Percentiles rank a stretch among this genome's conserved stretches.
Conservation (phyloP, 2,797 vertebrate genomes). For the Hafferia zeledoni region DNA sequence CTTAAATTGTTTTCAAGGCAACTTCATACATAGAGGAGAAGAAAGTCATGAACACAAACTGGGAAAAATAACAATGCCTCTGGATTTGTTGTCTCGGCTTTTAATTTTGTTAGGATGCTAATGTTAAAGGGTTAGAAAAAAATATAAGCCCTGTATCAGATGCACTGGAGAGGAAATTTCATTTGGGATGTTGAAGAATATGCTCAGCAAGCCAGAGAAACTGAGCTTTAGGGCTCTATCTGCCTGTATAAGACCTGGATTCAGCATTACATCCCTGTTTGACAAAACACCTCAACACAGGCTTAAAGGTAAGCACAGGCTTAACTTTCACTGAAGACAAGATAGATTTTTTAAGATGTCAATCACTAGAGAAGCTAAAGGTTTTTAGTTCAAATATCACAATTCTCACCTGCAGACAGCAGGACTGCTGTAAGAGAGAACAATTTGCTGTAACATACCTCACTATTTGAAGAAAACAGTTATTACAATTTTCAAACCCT, state of each 20-base stretch:
- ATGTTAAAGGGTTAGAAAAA: not conserved
- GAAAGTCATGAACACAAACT: not conserved
- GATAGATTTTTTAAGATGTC: not conserved
- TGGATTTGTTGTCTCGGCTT: not conserved
- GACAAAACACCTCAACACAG: not conserved
- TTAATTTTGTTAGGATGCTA: not conserved
- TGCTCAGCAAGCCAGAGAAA: not conserved
- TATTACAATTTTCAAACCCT: not conserved
- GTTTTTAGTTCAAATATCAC: not conserved
- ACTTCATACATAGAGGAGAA: not conserved
- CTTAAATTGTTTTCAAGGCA: not conserved
- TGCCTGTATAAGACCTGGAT: not conserved
- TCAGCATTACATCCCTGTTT: not conserved
- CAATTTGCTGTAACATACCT: not conserved
- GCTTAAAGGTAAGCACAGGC: not conserved
- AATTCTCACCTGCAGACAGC: not conserved
- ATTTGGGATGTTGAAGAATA: not conserved
- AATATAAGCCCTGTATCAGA: not conserved
- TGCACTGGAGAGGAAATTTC: not conserved
- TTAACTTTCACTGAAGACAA: not conserved
- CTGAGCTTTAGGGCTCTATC: not conserved
- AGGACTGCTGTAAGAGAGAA: not conserved
- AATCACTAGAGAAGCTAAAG: not conserved
- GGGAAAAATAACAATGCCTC: not conserved
- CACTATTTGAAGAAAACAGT: conserved; percentile 3